Conservation (phyloP, 2,888 invertebrate genomes). For the Cheilosia soror region DNA sequence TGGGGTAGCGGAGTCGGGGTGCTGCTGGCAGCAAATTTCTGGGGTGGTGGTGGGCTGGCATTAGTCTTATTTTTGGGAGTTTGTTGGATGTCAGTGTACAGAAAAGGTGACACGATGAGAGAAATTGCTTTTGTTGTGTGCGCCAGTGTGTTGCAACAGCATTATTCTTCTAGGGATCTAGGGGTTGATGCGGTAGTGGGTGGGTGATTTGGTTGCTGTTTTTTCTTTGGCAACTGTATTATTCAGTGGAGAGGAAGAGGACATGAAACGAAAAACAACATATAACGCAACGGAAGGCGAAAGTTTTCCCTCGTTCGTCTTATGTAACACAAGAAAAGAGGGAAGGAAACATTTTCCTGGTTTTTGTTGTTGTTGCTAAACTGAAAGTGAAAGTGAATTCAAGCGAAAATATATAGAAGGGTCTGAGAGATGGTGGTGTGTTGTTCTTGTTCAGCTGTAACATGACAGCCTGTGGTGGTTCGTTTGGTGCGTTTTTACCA, state of each 20-base stretch:
- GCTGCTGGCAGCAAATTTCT: conserved; percentile 29
- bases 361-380: conserved; percentile 14
- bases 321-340: conserved; percentile 69
- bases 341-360: conserved; percentile 56
- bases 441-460: conserved; percentile 68
- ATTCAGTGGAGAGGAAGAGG: conserved; percentile 57
- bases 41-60: conserved; percentile 20
- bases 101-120: conserved; percentile 73
- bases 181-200: conserved; percentile 7
- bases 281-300: conserved; percentile 60
- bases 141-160: conserved; percentile 74
- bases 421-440: conserved; percentile 8
- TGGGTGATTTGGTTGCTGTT: conserved; percentile 24
- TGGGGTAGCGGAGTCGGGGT: conserved; percentile 3
- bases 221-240: conserved; percentile 62
- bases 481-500: conserved; percentile 66
- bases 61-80: conserved; percentile 54
- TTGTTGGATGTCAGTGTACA: conserved; percentile 51
- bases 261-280: conserved; percentile 48
- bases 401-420: conserved; percentile 56
- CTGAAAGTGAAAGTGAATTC: conserved; percentile 73
- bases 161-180: conserved; percentile 38
- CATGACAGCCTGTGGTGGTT: conserved; percentile 64
- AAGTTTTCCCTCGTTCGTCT: conserved; percentile 73
- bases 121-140: conserved; percentile 75